Conservation (phyloP, 2,113 vertebrate species). For the Pandion haliaetus region DNA sequence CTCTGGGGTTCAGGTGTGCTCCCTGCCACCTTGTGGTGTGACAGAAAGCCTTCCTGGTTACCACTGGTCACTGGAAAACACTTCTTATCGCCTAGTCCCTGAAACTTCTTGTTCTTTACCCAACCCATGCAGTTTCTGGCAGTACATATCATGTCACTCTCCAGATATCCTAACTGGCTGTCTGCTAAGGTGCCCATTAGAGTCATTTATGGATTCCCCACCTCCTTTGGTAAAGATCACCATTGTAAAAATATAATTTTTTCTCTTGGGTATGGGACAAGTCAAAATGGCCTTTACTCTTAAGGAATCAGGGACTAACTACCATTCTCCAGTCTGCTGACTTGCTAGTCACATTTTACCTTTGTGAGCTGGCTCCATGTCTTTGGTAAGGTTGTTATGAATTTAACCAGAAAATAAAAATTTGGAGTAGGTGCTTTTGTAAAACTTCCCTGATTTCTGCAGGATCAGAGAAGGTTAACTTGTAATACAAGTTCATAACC, state of each 20-base stretch:
- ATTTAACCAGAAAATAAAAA: not conserved
- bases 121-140: not conserved
- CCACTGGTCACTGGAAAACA: not conserved
- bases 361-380: not conserved
- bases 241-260: not conserved
- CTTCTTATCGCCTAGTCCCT: not conserved
- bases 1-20: not conserved
- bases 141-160: not conserved
- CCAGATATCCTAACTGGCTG: not conserved
- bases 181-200: not conserved
- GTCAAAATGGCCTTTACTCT: not conserved
- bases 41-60: not conserved
- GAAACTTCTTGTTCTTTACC: not conserved
- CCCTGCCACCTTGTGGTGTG: not conserved
- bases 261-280: not conserved
- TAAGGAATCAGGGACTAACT: not conserved
- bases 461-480: not conserved
- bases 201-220: not conserved
- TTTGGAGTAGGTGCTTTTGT: not conserved
- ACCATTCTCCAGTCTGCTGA: not conserved
- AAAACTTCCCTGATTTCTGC: not conserved
- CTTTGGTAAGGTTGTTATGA: not conserved
- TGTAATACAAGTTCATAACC: not conserved
- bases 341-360: not conserved
- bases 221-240: not conserved